phyloP scores from a whole-genome alignment of 2,888 invertebrate species.

The Papilio demoleus region DNA sequence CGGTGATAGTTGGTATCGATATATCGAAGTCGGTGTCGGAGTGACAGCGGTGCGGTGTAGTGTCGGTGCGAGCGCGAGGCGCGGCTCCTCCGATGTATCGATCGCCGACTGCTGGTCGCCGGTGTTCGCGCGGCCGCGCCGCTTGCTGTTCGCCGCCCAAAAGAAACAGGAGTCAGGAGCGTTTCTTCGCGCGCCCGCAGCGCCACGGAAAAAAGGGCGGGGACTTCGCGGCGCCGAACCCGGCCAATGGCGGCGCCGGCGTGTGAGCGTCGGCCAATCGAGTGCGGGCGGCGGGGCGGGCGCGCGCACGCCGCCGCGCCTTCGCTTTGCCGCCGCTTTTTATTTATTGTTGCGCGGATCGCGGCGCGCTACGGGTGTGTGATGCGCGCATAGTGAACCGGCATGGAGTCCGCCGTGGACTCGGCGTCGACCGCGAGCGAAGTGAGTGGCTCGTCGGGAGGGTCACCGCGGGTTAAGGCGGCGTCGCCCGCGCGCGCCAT shows the following conservation, averaged over 20 bases:
- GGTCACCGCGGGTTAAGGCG: conserved; percentile 80
- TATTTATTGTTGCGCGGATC: conserved; percentile 89
- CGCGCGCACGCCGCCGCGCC: conserved; percentile 82
- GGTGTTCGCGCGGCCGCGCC: conserved; percentile 68
- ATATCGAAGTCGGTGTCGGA: conserved; percentile 38
- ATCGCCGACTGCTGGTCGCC: conserved; percentile 87
- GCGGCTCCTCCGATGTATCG: conserved; percentile 82
- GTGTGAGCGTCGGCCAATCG: conserved; percentile 73
- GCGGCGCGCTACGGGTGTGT: conserved; percentile 86
- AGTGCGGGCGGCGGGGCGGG: conserved; percentile 68
- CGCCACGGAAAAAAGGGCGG: conserved; percentile 82
- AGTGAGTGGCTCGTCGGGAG: conserved; percentile 79
- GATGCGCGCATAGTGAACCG: conserved; percentile 74
- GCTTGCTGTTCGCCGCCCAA: conserved; percentile 81
- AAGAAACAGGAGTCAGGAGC: conserved; percentile 79
- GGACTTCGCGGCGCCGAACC: conserved; percentile 67
- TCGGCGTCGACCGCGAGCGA: conserved; percentile 83
- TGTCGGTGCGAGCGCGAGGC: conserved; percentile 46
- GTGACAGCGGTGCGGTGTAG: not conserved
- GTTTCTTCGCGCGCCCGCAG: conserved; percentile 81
- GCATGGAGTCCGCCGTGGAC: conserved; percentile 84
- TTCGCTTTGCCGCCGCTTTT: conserved; percentile 84
- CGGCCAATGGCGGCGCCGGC: conserved; percentile 66
- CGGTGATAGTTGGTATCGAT: conserved; percentile 27
- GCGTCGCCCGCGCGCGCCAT: conserved; percentile 76